These are phyloP conservation scores for Rallus crepitans DNA, from an alignment of 2,797 vertebrate genomes.

Conservation along the genomic window DNA sequence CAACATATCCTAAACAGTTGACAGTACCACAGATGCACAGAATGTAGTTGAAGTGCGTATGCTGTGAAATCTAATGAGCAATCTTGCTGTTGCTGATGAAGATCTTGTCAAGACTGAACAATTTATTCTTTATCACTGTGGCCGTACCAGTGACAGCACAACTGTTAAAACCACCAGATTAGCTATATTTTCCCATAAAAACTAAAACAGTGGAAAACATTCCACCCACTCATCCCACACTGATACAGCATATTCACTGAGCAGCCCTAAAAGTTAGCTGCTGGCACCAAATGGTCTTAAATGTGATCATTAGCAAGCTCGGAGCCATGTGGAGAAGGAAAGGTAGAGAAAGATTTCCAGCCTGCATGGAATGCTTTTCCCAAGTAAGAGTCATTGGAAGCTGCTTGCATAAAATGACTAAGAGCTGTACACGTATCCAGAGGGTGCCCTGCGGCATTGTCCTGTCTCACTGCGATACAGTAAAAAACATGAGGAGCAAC, in stretches of 20 bases:
- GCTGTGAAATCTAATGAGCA: slow-evolving; percentile 57
- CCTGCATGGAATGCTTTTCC: not conserved
- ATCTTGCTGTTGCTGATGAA: slow-evolving; percentile 49
- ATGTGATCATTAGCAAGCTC: not conserved
- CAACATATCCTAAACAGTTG: not conserved
- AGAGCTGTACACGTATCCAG: not conserved
- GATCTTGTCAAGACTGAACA: slow-evolving; percentile 54
- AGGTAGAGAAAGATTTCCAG: slow-evolving; percentile 21
- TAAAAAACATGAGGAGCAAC: not conserved
- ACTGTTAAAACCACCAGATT: slow-evolving; percentile 58
- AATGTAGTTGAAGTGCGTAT: not conserved
- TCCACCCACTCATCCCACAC: slow-evolving; percentile 45
- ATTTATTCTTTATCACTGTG: slow-evolving; percentile 46
- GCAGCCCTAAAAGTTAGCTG: slow-evolving; percentile 51
- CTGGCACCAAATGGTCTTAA: slow-evolving; percentile 49
- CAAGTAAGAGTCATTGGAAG: not conserved
- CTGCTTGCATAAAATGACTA: not conserved
- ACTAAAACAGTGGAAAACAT: slow-evolving; percentile 65
- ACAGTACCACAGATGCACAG: slow-evolving; percentile 8
- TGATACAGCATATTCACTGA: not conserved
- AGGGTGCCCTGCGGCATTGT: not conserved
- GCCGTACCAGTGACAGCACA: slow-evolving; percentile 34
- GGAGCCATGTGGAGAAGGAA: not conserved
- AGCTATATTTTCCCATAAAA: slow-evolving; percentile 43
- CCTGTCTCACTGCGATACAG: not conserved